Conservation (phyloP, 2,113 vertebrate species). For the Coreoperca whiteheadi region DNA sequence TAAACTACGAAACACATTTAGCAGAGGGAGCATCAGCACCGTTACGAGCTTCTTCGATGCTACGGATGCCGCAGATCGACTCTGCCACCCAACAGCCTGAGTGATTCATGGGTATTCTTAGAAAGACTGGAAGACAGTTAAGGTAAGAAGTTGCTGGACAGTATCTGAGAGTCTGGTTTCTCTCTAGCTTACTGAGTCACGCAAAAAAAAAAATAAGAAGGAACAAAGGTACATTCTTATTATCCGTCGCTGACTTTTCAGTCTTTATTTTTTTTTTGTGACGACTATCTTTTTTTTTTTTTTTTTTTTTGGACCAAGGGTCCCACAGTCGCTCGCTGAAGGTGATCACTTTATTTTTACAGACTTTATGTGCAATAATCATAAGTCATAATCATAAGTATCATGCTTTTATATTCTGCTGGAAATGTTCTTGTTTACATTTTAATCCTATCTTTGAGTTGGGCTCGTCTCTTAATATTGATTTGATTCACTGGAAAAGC, state of each 20-base stretch:
- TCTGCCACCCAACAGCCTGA: neutral
- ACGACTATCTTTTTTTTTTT: slow-evolving; percentile 58
- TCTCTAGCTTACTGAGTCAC: slow-evolving; percentile 10
- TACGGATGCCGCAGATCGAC: slow-evolving; percentile 29
- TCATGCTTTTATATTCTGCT: slow-evolving; percentile 50
- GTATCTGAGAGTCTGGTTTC: slow-evolving; percentile 25
- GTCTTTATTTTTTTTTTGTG: slow-evolving; percentile 39
- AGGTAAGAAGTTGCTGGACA: slow-evolving; percentile 14
- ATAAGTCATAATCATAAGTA: slow-evolving; percentile 20
- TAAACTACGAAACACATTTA: neutral
- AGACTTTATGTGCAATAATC: slow-evolving; percentile 77
- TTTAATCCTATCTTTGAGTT: slow-evolving; percentile 36
- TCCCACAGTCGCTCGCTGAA: neutral
- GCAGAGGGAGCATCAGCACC: neutral
- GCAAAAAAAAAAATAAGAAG: slow-evolving; percentile 29
- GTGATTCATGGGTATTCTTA: slow-evolving; percentile 38
- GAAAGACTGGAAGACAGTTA: slow-evolving; percentile 22
- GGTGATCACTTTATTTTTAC: slow-evolving; percentile 35
- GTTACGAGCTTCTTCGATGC: neutral
- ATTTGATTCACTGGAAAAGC: slow-evolving; percentile 24
- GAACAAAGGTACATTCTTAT: slow-evolving; percentile 52
- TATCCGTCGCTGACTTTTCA: slow-evolving; percentile 20
- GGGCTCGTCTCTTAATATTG: slow-evolving; percentile 22
- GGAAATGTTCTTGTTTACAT: slow-evolving; percentile 68
- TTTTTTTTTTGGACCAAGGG: slow-evolving; percentile 16